A percentile compares a stretch with the other conserved stretches of the same genome.
These are phyloP conservation scores for Apaloderma vittatum DNA, from an alignment of 2,113 vertebrate species.

Conservation along the genomic window DNA sequence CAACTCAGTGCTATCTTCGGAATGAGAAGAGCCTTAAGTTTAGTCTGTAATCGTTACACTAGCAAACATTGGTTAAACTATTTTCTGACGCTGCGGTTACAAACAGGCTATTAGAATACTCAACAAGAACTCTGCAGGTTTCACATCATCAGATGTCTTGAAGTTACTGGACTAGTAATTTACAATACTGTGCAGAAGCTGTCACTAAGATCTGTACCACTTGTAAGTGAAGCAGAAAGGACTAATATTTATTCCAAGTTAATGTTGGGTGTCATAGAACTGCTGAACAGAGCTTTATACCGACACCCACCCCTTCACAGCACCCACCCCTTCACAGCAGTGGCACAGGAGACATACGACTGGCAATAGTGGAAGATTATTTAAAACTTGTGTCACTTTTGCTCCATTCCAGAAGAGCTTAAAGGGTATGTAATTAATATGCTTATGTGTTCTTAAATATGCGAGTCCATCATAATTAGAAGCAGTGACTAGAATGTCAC, in stretches of 20 bases:
- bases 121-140: neutral
- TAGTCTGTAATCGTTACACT: neutral
- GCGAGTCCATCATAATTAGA: slow-evolving; percentile 37
- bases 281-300: neutral
- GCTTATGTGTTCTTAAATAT: slow-evolving; percentile 31
- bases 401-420: slow-evolving; percentile 3
- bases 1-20: neutral
- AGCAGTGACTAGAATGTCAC: neutral
- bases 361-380: neutral
- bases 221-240: neutral
- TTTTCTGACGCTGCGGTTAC: neutral
- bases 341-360: neutral
- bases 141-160: neutral
- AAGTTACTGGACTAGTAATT: neutral
- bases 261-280: neutral
- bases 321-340: neutral
- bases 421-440: slow-evolving; percentile 32
- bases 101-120: neutral
- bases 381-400: slow-evolving; percentile 29
- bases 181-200: neutral
- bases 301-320: neutral
- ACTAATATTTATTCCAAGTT: slow-evolving; percentile 6
- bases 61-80: neutral
- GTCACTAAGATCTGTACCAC: neutral
- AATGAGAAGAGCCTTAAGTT: neutral